Percentiles rank a stretch among this genome's conserved stretches.
phyloP scores from a whole-genome alignment of 1,140 invertebrate genomes.

The Ctenoplectra terminalis region DNA sequence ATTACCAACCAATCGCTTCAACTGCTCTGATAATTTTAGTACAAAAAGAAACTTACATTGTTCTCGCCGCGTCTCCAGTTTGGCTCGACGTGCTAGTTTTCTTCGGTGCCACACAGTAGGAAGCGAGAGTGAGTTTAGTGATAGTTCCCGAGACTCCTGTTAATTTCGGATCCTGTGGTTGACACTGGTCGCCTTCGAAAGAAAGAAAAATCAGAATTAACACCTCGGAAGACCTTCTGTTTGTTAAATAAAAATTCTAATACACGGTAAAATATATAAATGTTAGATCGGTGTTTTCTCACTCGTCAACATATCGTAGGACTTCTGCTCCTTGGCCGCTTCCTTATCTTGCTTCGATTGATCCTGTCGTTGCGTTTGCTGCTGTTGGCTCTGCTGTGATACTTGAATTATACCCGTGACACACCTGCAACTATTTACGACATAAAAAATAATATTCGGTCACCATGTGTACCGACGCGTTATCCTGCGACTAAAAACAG shows the following conservation, averaged over 20 bases:
- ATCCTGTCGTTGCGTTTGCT: conserved; percentile 9
- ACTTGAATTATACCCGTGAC: not conserved
- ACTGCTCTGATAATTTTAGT: no score
- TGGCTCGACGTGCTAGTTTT: conserved; percentile 58
- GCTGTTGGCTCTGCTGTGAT: conserved; percentile 7
- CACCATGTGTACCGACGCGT: no score
- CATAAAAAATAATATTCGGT: no score
- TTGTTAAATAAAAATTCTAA: no score
- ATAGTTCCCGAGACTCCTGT: conserved; percentile 50
- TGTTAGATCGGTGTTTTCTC: conserved; percentile 38
- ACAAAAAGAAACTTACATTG: conserved; percentile 1
- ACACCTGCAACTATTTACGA: conserved; percentile 45
- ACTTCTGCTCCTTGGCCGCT: not conserved
- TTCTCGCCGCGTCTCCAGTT: conserved; percentile 29
- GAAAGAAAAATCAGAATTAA: not conserved
- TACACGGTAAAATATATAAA: no score
- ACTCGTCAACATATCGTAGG: conserved; percentile 47
- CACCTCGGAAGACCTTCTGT: not conserved
- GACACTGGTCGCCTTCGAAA: not conserved
- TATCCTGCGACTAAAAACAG: no score
- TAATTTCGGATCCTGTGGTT: not conserved
- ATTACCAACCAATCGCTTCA: no score
- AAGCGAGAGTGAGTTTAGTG: conserved; percentile 62
- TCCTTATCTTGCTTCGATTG: conserved; percentile 6
- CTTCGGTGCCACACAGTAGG: conserved; percentile 61